Evolutionary conservation across 2,888 invertebrate genomes (phyloP), one percentile per base, ranked within the genome.

Genomic region (Drosophila phalerata): DNA sequence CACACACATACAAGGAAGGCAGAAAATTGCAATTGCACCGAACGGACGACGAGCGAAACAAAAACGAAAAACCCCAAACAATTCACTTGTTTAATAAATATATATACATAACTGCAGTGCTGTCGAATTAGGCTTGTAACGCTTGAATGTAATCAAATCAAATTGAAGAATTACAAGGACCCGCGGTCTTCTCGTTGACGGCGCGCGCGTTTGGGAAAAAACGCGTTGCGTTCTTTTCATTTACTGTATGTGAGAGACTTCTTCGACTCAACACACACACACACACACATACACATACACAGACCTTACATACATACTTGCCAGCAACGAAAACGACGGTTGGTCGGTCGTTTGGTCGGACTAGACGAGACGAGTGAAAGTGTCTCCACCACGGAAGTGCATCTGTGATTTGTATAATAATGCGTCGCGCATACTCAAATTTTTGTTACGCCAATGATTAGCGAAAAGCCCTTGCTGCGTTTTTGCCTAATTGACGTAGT

Each of bases 371-470:
- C 86, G 84, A 85, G 84, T 85, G 84, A 85, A 85, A 85, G 80
- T 81, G 80, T 80, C 79, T 80, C 79, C 82, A 82, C 76, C 79
- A 76, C 80, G 80, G 84, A 81, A 81, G 84, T 85, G 84, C 84
- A 85, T 85, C 84, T 85, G 85, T 83, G 88, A 83, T 83, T 84
- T 88, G 88, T 88, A 86, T 81, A 88, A 84, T 81, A 88, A 84
- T 84, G 84, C 84, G 89, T 86, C 89, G 84, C 84, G 89, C 89
- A 84, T 81, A 86, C 84, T 88, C 84, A 88, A 84, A 81, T 79
- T 88, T 81, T 75, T 69, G 88, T 83, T 83, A 76, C 79, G 73
- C 85, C 81, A 83, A 86, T 72, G 81, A 81, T 79, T 82, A 81
- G 58, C 65, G 49, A 58, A 45, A 53, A 69, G 55, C 62, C 56